phyloP scores from a whole-genome alignment of 1,140 invertebrate genomes.

The Holcopasites calliopsidis region DNA sequence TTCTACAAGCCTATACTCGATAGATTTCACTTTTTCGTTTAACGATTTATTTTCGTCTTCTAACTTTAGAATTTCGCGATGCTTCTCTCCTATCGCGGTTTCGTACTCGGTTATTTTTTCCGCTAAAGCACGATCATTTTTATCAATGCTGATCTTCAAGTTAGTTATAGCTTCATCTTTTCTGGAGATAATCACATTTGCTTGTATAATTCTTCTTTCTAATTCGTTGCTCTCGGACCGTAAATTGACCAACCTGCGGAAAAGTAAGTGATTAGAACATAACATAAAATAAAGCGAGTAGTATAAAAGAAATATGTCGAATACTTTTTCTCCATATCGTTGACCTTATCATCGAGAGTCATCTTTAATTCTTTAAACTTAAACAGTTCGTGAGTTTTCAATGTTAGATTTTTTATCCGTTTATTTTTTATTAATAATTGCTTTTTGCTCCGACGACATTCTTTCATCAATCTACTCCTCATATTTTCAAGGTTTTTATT shows the following conservation, averaged over 20 bases:
- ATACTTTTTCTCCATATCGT: constrained; percentile 37
- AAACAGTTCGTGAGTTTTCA: constrained; percentile 11
- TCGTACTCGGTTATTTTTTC: constrained; percentile 20
- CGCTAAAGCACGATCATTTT: constrained; percentile 7
- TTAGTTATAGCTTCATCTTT: constrained; percentile 32
- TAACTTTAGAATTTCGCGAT: constrained; percentile 33
- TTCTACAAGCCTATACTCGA: constrained; percentile 27
- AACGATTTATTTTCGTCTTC: constrained; percentile 41
- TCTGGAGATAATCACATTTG: constrained; percentile 20
- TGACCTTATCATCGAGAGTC: neutral
- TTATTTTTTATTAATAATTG: constrained; percentile 29
- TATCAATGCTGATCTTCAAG: constrained; percentile 14
- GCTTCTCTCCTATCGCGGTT: constrained; percentile 20
- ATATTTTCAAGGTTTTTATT: constrained; percentile 19
- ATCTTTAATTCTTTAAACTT: neutral
- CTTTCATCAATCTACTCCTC: constrained; percentile 7
- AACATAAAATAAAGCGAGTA: neutral
- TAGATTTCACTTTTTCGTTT: constrained; percentile 29
- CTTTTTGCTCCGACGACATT: neutral
- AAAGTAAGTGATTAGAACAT: neutral
- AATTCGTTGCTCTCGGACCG: constrained; percentile 43
- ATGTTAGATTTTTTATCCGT: constrained; percentile 9
- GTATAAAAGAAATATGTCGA: neutral
- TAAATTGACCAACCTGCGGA: constrained; percentile 43
- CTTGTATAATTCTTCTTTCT: constrained; percentile 12